Conservation (phyloP, 2,797 vertebrate genomes). For the Sebastes iracundus region DNA sequence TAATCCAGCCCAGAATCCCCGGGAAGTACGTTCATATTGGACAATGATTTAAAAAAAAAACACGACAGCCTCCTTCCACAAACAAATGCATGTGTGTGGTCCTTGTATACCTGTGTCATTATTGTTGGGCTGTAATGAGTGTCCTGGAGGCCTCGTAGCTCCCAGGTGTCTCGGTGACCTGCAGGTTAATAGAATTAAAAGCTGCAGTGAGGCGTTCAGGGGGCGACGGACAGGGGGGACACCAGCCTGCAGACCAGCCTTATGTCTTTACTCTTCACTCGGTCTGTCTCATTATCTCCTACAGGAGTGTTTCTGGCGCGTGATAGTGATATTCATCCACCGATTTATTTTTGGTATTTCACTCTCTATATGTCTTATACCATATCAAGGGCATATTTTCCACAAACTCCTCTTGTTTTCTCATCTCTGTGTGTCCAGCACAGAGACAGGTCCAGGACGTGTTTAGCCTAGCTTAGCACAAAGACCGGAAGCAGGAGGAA, state of each 20-base stretch:
- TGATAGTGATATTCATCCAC: not conserved
- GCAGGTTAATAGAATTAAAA: constrained; percentile 57
- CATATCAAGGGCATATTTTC: too few species aligned
- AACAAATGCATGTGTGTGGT: not conserved
- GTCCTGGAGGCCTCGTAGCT: not conserved
- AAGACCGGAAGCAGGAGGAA: too few species aligned
- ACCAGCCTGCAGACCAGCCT: not conserved
- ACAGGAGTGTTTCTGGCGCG: not conserved
- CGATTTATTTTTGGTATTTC: not conserved
- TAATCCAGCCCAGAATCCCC: not conserved
- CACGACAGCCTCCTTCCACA: not conserved
- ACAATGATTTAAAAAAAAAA: not conserved
- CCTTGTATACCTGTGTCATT: not conserved
- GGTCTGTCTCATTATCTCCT: not conserved
- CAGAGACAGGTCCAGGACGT: too few species aligned
- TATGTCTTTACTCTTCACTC: not conserved
- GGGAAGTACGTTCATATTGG: not conserved
- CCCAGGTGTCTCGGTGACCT: constrained; percentile 22
- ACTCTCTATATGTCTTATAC: not conserved
- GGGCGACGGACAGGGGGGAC: constrained; percentile 7
- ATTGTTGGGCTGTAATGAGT: not conserved
- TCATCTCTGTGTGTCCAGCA: too few species aligned
- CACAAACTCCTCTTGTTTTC: too few species aligned
- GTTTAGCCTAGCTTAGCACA: too few species aligned
- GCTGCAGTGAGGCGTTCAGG: constrained; percentile 72